Percentiles rank a stretch among this genome's conserved stretches.
These are phyloP conservation scores for Dynastes grantii DNA, from an alignment of 2,888 invertebrate genomes.

Conservation along the genomic window DNA sequence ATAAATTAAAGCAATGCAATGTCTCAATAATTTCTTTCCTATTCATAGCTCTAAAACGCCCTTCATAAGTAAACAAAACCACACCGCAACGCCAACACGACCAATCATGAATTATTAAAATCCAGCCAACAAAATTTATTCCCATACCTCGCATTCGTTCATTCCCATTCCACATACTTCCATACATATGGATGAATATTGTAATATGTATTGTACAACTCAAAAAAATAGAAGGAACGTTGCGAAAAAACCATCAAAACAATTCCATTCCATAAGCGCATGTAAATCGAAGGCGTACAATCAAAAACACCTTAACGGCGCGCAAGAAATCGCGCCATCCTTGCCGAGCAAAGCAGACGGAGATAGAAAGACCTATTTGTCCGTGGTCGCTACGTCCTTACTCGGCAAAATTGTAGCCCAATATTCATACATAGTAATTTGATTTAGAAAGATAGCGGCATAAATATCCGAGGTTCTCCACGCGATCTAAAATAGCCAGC, in stretches of 20 bases:
- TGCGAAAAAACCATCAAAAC: conserved; percentile 22
- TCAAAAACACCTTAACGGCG: background rate
- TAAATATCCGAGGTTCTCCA: background rate
- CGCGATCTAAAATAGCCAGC: background rate
- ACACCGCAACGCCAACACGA: background rate
- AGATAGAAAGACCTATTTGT: background rate
- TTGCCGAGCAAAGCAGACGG: background rate
- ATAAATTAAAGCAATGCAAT: too few relatives aligned
- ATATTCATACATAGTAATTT: conserved; percentile 35
- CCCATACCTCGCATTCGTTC: background rate
- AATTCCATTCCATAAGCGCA: background rate
- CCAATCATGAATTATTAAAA: conserved; percentile 28
- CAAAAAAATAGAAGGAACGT: background rate
- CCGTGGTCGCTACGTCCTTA: conserved; percentile 4
- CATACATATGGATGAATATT: conserved; percentile 19
- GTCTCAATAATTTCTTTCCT: too few relatives aligned
- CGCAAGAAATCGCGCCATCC: background rate
- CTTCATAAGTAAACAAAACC: too few relatives aligned
- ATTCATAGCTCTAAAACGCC: too few relatives aligned
- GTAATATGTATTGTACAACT: too few relatives aligned
- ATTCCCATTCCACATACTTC: background rate
- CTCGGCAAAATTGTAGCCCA: conserved; percentile 27
- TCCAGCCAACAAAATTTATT: too few relatives aligned
- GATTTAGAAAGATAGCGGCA: conserved; percentile 18
- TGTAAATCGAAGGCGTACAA: background rate